These are phyloP conservation scores for Gila orcuttii DNA, from an alignment of 2,113 vertebrate genomes.

Conservation along the genomic window DNA sequence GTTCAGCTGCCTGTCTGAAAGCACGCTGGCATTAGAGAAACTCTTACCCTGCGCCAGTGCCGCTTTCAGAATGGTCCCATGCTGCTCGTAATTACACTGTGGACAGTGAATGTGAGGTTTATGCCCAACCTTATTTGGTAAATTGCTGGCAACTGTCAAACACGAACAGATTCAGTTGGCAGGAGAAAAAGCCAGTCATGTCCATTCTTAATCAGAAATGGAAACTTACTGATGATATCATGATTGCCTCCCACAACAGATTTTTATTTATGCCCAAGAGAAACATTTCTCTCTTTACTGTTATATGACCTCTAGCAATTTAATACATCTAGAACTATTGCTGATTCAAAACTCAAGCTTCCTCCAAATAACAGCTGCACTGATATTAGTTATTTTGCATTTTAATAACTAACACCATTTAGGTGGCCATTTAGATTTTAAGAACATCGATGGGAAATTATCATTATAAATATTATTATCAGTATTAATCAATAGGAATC, in stretches of 20 bases:
- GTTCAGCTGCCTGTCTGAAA: conserved; percentile 37
- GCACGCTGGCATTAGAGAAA: background rate
- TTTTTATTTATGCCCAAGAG: conserved; percentile 12
- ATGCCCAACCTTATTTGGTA: conserved; percentile 24
- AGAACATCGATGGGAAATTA: background rate
- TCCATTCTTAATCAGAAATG: conserved; percentile 30
- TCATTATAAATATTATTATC: background rate
- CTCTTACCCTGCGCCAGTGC: background rate
- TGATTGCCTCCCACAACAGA: conserved; percentile 13
- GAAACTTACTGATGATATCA: conserved; percentile 25
- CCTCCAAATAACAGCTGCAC: background rate
- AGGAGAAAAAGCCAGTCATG: conserved; percentile 27
- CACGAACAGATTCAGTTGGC: background rate
- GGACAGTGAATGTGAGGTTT: conserved; percentile 23
- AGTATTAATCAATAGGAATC: background rate
- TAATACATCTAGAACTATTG: background rate
- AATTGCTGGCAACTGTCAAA: conserved; percentile 27
- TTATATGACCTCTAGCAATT: background rate
- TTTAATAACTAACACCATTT: no score
- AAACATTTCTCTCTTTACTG: background rate
- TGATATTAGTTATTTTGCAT: no score
- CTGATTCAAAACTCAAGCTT: background rate
- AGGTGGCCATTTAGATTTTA: no score
- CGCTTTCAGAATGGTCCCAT: conserved; percentile 17
- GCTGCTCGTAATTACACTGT: conserved; percentile 32